Evolutionary conservation across 2,888 invertebrate genomes (phyloP).

Genomic region (Agriopis marginaria): DNA sequence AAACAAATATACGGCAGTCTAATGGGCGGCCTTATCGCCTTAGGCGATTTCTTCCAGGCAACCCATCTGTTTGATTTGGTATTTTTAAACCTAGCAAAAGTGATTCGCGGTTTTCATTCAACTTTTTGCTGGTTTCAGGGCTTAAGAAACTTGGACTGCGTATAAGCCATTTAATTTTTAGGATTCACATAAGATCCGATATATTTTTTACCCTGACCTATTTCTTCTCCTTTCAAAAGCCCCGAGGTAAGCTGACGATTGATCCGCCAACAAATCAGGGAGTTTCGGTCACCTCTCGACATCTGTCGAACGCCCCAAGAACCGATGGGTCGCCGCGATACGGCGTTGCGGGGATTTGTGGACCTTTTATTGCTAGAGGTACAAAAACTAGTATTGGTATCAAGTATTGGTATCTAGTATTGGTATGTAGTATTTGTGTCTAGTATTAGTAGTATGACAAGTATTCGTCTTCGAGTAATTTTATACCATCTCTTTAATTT

Average conservation of each 20-base stretch:
- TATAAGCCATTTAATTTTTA: background rate
- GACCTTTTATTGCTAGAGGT: constrained; percentile 40
- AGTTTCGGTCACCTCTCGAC: constrained; percentile 34
- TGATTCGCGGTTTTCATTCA: too few species aligned
- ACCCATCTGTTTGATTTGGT: too few species aligned
- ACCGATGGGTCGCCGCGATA: constrained; percentile 48
- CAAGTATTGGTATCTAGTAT: background rate
- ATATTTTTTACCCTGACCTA: constrained; percentile 27
- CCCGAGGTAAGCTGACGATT: constrained; percentile 24
- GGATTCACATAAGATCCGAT: background rate
- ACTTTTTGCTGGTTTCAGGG: too few species aligned
- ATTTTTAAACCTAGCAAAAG: too few species aligned
- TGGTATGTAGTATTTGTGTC: background rate
- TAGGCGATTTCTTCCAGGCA: too few species aligned
- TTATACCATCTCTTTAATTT: too few species aligned
- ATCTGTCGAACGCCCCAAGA: constrained; percentile 32
- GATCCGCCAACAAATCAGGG: constrained; percentile 36
- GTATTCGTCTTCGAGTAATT: background rate
- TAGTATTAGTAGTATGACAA: background rate
- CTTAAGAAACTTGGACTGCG: too few species aligned
- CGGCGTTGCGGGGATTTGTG: constrained; percentile 47
- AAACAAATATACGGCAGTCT: too few species aligned
- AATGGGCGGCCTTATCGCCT: too few species aligned
- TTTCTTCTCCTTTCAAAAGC: constrained; percentile 12
- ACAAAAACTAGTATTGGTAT: background rate